Evolutionary conservation across 2,888 invertebrate genomes (phyloP), one percentile per base, ranked within the genome.

Genomic region (Dasysyrphus albostriatus): DNA sequence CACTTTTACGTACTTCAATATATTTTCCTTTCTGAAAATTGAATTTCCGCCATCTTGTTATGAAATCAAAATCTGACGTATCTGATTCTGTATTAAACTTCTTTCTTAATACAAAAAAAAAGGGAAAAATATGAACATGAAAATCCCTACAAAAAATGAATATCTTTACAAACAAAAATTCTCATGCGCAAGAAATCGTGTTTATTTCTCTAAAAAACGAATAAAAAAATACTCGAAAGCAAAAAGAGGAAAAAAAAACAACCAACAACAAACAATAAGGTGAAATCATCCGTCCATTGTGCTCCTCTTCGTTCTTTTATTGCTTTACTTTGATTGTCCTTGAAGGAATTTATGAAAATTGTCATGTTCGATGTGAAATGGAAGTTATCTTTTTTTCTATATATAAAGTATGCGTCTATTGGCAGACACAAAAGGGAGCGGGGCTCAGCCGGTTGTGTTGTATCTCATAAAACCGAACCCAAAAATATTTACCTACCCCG

Each of bases 271-370:
- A 32, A 39, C 65, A 58, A 19, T 37, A 34, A 34, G 49, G 72
- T 37, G 49, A 47, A 79, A 47, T 73, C 73, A 73, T 73, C 32
- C 58, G 58, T 63, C 44, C 63, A 70, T 69, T 58, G 49, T 44
- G 61, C 34, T 29, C 37, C 44, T 32, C 39, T 24, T 19, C 24
- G 5, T 47, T 29, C 19, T 44, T 34, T 12, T 44, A 37, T 19
- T 56, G 12, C 16, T 37, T 51, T 24, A 29, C 56, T 39, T 61
- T 47, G 56, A 70, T 70, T 61, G 74, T 82, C 77, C 83, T 83
- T 83, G 78, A 59, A 59, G 65, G 83, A 69, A 73, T 54, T 77
- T 67, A 67, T 77, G 67, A 67, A 77, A 83, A 73, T 72, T 73
- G 82, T 78, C 83, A 61, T 83, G 73, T 78, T 83, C 51, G 51